Conservation (phyloP, 1,140 invertebrate species). For the Cydia fagiglandana region DNA sequence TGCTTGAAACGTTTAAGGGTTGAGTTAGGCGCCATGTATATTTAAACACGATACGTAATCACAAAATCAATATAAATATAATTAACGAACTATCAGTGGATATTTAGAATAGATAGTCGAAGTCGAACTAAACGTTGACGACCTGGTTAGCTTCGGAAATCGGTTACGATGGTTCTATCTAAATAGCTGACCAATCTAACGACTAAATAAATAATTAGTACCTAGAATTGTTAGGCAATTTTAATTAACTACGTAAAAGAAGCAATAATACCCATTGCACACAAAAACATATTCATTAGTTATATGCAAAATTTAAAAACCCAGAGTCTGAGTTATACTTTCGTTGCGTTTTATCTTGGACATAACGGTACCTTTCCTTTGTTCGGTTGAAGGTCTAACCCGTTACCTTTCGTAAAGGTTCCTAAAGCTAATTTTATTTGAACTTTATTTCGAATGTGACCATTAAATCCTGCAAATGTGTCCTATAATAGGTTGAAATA, state of each 20-base stretch:
- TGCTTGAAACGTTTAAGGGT: background rate
- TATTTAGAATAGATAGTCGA: background rate
- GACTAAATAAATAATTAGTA: too few relatives aligned
- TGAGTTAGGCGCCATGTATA: conserved; percentile 10
- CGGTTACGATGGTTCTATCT: too few relatives aligned
- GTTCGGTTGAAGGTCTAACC: background rate
- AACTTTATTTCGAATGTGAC: conserved; percentile 27
- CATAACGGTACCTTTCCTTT: conserved; percentile 14
- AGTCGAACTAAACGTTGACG: background rate
- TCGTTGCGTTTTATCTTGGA: background rate
- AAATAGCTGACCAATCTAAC: too few relatives aligned
- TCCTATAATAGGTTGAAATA: conserved; percentile 34
- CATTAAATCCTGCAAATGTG: conserved; percentile 39
- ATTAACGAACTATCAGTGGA: background rate
- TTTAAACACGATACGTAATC: conserved; percentile 14
- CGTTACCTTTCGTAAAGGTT: conserved; percentile 22
- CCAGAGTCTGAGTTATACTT: background rate
- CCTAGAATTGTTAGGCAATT: too few relatives aligned
- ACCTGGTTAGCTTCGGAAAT: too few relatives aligned
- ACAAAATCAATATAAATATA: conserved; percentile 1
- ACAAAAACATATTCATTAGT: too few relatives aligned
- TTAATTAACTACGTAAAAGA: too few relatives aligned
- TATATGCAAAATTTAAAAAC: background rate
- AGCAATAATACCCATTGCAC: too few relatives aligned
- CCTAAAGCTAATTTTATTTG: conserved; percentile 23